These are phyloP conservation scores for Tarsius wallacei DNA, from an alignment of 2,797 vertebrate species.

Conservation along the genomic window DNA sequence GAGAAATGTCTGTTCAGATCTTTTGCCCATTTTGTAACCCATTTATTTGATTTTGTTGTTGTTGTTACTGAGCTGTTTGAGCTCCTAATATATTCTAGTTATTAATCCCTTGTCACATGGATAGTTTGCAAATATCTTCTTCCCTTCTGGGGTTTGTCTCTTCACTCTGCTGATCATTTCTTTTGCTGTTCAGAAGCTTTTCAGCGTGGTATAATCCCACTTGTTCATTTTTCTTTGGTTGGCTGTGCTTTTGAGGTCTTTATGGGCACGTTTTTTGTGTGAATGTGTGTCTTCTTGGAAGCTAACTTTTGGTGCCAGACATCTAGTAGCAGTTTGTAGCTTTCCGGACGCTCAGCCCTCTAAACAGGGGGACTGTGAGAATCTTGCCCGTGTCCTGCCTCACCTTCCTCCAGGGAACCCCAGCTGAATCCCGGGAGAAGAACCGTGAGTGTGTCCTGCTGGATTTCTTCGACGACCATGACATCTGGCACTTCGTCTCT, in stretches of 20 bases:
- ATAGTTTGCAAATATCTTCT: background rate
- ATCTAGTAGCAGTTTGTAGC: background rate
- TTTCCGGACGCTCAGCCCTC: background rate
- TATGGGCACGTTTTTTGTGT: background rate
- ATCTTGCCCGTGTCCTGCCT: background rate
- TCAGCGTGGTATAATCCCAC: background rate
- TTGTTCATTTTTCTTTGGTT: background rate
- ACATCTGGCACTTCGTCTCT: slow-evolving; percentile 93
- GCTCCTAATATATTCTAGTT: background rate
- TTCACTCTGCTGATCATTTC: background rate
- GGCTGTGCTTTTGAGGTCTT: background rate
- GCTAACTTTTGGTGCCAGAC: background rate
- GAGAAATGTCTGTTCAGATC: background rate
- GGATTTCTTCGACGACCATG: slow-evolving; percentile 93
- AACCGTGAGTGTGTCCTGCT: slow-evolving; percentile 91
- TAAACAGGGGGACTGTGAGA: background rate
- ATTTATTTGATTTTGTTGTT: no score
- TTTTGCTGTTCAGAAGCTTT: background rate
- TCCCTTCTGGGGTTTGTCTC: background rate
- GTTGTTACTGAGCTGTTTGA: background rate
- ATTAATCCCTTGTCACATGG: background rate
- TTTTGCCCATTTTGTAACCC: background rate
- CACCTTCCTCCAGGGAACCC: slow-evolving; percentile 88
- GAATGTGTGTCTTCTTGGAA: background rate
- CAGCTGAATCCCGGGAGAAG: slow-evolving; percentile 92